A percentile compares a stretch with the other conserved stretches of the same genome.
Evolutionary conservation across 92 coral and sea anemone genomes (phyloP).

Genomic region (Epizoanthus ramosus): DNA sequence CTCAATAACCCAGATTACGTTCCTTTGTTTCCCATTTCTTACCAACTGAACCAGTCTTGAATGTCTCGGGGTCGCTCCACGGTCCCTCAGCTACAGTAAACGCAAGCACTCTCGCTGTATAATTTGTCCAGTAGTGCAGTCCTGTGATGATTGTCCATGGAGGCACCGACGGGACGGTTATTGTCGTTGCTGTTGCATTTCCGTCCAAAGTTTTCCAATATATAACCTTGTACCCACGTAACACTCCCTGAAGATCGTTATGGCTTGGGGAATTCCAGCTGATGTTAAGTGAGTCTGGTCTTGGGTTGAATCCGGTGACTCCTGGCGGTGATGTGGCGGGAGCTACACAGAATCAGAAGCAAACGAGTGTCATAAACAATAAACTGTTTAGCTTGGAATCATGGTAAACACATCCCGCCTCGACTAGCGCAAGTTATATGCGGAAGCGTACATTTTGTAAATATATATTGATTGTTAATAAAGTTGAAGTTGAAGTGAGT

Average conservation of each 20-base stretch:
- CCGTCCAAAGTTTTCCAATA: too few species aligned
- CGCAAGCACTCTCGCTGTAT: slow-evolving; percentile 8
- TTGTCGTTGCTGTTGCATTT: too few species aligned
- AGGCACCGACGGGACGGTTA: slow-evolving; percentile 3
- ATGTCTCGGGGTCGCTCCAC: not conserved
- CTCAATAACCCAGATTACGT: too few species aligned
- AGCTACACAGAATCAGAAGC: not conserved
- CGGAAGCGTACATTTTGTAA: too few species aligned
- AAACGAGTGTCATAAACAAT: not conserved
- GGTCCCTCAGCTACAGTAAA: slow-evolving; percentile 6
- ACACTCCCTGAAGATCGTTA: too few species aligned
- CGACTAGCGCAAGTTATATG: too few species aligned
- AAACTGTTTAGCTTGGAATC: too few species aligned
- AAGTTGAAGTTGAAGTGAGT: too few species aligned
- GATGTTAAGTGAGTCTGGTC: not conserved
- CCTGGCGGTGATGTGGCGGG: not conserved
- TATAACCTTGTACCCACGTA: too few species aligned
- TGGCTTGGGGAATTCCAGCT: slow-evolving; percentile 11
- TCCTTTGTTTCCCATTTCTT: not conserved
- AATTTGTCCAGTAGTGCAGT: not conserved
- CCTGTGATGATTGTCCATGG: not conserved
- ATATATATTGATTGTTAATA: too few species aligned
- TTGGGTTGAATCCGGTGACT: not conserved
- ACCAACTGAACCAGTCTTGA: slow-evolving; percentile 8
- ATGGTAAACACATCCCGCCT: too few species aligned